Conservation (phyloP, 1,140 invertebrate genomes). For the Panagrolaimus sp. region DNA sequence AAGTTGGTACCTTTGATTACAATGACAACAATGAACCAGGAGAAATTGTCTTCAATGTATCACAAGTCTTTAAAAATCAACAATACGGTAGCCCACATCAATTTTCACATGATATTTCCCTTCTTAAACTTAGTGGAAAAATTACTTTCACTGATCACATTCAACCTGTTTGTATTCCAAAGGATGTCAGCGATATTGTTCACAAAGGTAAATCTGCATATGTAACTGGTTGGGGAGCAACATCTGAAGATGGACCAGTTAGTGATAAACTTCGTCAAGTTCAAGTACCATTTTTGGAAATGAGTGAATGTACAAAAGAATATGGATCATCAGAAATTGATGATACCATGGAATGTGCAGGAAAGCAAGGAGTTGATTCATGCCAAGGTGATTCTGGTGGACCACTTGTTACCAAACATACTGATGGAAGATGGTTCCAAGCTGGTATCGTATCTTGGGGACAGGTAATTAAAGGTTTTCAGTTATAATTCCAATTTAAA, state of each 20-base stretch:
- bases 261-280: conserved; percentile 5
- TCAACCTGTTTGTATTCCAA: conserved; percentile 24
- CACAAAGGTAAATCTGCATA: conserved; percentile 14
- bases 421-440: conserved; percentile 17
- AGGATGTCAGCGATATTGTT: conserved; percentile 4
- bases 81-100: conserved; percentile 14
- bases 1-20: conserved; percentile 22
- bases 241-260: conserved; percentile 11
- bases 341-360: background rate
- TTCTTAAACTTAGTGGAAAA: conserved; percentile 17
- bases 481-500: too few relatives aligned
- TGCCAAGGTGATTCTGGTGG: conserved; percentile 26
- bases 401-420: conserved; percentile 20
- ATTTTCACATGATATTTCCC: conserved; percentile 20
- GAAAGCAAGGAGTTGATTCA: conserved; percentile 14
- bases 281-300: conserved; percentile 8
- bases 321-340: background rate
- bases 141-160: conserved; percentile 22
- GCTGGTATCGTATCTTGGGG: conserved; percentile 19
- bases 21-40: conserved; percentile 19
- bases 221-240: conserved; percentile 25
- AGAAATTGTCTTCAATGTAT: conserved; percentile 15
- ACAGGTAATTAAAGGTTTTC: too few relatives aligned
- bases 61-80: conserved; percentile 16
- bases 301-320: background rate